These are phyloP conservation scores for Notodonta dromedarius DNA, from an alignment of 2,888 invertebrate genomes.

Conservation along the genomic window DNA sequence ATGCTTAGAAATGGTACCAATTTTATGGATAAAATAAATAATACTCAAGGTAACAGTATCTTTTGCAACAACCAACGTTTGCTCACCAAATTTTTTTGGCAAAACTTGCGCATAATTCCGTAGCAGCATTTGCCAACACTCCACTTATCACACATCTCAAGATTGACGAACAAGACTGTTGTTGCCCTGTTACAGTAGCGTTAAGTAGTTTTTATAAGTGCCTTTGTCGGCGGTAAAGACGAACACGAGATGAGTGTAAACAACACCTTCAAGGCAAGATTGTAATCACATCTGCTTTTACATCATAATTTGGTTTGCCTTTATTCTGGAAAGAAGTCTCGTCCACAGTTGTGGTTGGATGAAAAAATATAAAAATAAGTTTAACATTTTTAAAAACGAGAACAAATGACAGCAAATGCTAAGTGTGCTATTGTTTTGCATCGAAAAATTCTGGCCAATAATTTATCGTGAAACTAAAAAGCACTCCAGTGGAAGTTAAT, in stretches of 20 bases:
- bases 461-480: slow-evolving; percentile 71
- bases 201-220: slow-evolving; percentile 50
- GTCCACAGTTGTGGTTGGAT: no score
- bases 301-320: no score
- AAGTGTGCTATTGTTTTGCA: background rate
- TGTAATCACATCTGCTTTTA: slow-evolving; percentile 22
- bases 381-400: background rate
- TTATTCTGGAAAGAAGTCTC: no score
- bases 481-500: slow-evolving; percentile 70
- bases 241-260: slow-evolving; percentile 41
- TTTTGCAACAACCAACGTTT: no score
- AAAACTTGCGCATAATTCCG: background rate
- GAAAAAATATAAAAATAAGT: background rate
- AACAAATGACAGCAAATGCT: background rate
- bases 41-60: no score
- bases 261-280: slow-evolving; percentile 34
- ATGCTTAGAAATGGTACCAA: no score
- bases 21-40: no score
- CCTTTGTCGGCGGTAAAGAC: slow-evolving; percentile 37
- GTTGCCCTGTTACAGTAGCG: slow-evolving; percentile 43
- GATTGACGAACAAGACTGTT: slow-evolving; percentile 64
- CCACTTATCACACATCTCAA: slow-evolving; percentile 48
- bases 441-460: slow-evolving; percentile 53
- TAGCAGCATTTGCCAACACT: slow-evolving; percentile 17
- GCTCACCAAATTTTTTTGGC: no score